Evolutionary conservation across 2,113 vertebrate genomes (phyloP).

Genomic region (Pelusios castaneus): DNA sequence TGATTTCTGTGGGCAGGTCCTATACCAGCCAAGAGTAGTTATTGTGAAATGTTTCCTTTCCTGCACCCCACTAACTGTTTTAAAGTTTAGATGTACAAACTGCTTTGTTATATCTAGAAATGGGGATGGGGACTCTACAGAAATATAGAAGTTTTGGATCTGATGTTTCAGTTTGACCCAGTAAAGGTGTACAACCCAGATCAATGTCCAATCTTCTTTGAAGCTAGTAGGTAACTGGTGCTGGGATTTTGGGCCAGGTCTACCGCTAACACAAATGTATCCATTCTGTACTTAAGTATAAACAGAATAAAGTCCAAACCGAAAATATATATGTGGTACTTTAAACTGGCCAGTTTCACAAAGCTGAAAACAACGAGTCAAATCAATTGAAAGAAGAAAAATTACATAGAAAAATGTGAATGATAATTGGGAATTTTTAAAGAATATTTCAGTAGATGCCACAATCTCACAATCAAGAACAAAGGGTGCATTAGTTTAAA

Average conservation of each 20-base stretch:
- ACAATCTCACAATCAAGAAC: neutral
- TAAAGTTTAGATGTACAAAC: neutral
- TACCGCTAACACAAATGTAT: neutral
- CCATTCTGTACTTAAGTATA: neutral
- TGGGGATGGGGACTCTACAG: neutral
- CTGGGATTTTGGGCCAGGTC: neutral
- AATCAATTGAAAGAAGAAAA: neutral
- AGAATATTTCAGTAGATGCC: neutral
- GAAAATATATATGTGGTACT: neutral
- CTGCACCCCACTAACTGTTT: fast-evolving
- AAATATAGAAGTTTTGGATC: neutral
- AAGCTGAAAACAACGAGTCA: neutral
- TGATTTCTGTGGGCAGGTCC: slow-evolving; percentile 34
- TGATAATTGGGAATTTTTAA: neutral
- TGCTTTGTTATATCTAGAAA: neutral
- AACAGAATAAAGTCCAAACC: neutral
- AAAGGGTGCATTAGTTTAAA: neutral
- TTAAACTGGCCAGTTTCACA: neutral
- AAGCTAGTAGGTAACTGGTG: slow-evolving; percentile 3
- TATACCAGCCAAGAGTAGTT: neutral
- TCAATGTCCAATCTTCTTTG: neutral
- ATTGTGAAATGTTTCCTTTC: neutral
- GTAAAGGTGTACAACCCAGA: neutral
- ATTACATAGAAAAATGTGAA: neutral
- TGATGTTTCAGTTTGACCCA: neutral